Percentiles rank a stretch among this genome's conserved stretches.
Conservation (phyloP, 2,797 vertebrate species). For the Gambusia yucatana region DNA sequence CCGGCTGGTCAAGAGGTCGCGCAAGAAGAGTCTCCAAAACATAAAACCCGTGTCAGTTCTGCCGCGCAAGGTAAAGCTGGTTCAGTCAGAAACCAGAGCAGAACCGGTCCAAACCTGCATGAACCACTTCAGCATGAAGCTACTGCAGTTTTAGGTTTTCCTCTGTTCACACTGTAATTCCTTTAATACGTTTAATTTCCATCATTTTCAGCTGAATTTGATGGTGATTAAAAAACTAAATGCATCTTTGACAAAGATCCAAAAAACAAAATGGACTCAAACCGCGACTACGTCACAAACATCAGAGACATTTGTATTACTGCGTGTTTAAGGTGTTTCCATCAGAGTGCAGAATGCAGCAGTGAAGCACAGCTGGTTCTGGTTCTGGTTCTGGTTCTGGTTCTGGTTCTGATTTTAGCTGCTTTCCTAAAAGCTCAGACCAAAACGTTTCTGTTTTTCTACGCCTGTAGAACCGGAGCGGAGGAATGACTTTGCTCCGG, state of each 20-base stretch:
- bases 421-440: too few relatives aligned
- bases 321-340: not conserved
- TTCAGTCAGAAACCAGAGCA: not conserved
- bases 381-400: too few relatives aligned
- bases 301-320: not conserved
- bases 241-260: not conserved
- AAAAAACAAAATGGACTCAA: not conserved
- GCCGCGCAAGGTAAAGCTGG: slow-evolving; percentile 69
- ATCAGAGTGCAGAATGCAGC: not conserved
- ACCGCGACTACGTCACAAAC: not conserved
- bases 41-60: slow-evolving; percentile 64
- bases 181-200: not conserved
- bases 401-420: not conserved
- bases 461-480: not conserved
- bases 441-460: too few relatives aligned
- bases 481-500: not conserved
- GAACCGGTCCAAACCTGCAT: not conserved
- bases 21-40: slow-evolving; percentile 81
- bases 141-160: not conserved
- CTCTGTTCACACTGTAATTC: not conserved
- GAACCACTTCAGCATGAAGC: not conserved
- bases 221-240: not conserved
- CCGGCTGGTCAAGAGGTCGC: slow-evolving; percentile 74
- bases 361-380: too few relatives aligned
- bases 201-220: not conserved